phyloP scores from a whole-genome alignment of 2,113 vertebrate species.

The Thamnaconus septentrionalis region DNA sequence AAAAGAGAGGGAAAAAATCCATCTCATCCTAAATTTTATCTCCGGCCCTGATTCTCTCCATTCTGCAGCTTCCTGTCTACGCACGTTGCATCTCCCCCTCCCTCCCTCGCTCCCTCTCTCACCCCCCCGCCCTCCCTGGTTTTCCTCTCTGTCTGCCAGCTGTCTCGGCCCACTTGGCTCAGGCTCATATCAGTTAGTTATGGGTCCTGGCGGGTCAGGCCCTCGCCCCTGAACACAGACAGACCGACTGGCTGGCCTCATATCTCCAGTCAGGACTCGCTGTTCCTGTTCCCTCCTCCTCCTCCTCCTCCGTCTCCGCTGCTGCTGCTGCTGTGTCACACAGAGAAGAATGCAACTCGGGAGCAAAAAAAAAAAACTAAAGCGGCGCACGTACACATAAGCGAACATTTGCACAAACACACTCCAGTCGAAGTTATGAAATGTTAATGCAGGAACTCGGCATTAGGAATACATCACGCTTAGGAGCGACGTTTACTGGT shows the following conservation, averaged over 20 bases:
- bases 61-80: constrained; percentile 23
- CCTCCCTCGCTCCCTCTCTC: constrained; percentile 7
- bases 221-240: constrained; percentile 64
- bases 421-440: not conserved
- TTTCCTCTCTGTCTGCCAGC: constrained; percentile 53
- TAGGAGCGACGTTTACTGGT: not conserved
- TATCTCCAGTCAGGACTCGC: constrained; percentile 65
- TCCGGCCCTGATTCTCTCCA: constrained; percentile 25
- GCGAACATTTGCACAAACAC: constrained; percentile 20
- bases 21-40: constrained; percentile 34
- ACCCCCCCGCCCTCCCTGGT: constrained; percentile 19
- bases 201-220: constrained; percentile 64
- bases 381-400: constrained; percentile 12
- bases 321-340: constrained; percentile 50
- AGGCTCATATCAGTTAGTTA: constrained; percentile 65
- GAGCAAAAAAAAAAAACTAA: constrained; percentile 52
- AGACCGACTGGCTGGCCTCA: constrained; percentile 67
- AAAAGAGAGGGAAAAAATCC: constrained; percentile 22
- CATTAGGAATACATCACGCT: not conserved
- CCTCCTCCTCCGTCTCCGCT: not conserved
- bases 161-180: constrained; percentile 60
- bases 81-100: constrained; percentile 10
- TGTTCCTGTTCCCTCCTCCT: constrained; percentile 64
- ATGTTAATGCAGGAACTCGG: constrained; percentile 21
- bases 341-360: constrained; percentile 58